Percentiles rank a stretch among this genome's conserved stretches.
Conservation (phyloP, 1,140 invertebrate genomes). For the Cydia strobilella region DNA sequence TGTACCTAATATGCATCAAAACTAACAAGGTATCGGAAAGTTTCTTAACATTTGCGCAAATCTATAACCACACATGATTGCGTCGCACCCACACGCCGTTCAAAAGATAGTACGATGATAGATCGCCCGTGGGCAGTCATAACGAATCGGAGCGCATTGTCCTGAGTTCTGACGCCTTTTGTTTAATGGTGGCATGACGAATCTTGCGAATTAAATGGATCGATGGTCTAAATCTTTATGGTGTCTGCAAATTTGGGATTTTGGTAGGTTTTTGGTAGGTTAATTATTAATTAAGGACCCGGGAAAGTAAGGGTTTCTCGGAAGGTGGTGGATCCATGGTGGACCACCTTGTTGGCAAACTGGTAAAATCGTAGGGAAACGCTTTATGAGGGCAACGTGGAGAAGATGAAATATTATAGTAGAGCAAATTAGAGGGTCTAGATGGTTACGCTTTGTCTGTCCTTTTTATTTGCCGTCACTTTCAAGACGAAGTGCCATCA, state of each 20-base stretch:
- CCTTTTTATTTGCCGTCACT: too few species aligned
- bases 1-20: too few species aligned
- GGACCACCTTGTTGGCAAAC: too few species aligned
- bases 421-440: too few species aligned
- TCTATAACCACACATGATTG: neutral
- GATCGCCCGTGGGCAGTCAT: constrained; percentile 12
- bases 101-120: constrained; percentile 16
- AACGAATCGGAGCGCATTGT: constrained; percentile 15
- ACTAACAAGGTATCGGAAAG: neutral
- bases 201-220: constrained; percentile 14
- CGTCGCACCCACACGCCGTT: neutral
- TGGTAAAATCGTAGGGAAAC: too few species aligned
- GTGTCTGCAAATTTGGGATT: neutral
- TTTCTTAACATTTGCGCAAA: neutral
- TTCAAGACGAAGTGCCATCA: too few species aligned
- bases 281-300: too few species aligned
- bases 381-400: too few species aligned
- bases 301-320: too few species aligned
- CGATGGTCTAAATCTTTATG: constrained; percentile 17
- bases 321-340: too few species aligned
- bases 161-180: constrained; percentile 1
- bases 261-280: neutral
- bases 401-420: too few species aligned
- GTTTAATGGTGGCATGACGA: constrained; percentile 22
- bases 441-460: too few species aligned